A percentile compares a stretch with the other conserved stretches of the same genome.
These are phyloP conservation scores for Coenobita brevimanus DNA, from an alignment of 1,140 invertebrate genomes.

Conservation along the genomic window DNA sequence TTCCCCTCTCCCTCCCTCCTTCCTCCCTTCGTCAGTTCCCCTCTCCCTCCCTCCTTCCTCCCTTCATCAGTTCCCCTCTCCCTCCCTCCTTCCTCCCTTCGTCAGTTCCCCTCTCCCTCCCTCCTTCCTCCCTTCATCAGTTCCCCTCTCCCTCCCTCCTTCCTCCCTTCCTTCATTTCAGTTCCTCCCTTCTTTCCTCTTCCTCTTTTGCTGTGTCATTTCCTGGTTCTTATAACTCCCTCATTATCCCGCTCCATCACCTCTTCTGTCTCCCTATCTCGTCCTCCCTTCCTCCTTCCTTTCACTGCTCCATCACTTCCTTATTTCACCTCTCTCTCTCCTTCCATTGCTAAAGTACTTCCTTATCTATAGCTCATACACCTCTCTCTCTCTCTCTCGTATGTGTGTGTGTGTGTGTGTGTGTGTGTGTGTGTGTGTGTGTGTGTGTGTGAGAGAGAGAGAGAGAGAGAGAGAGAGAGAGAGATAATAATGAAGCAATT, in stretches of 20 bases:
- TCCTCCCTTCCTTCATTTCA: background rate
- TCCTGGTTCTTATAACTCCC: background rate
- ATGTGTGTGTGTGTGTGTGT: background rate
- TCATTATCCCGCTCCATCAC: background rate
- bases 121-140: too few relatives aligned
- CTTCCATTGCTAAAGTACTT: background rate
- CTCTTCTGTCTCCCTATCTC: background rate
- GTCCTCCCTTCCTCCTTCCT: background rate
- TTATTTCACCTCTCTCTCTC: background rate
- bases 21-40: too few relatives aligned
- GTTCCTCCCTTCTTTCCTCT: too few relatives aligned
- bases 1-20: too few relatives aligned
- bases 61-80: too few relatives aligned
- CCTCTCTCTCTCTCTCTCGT: too few relatives aligned
- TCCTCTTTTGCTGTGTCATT: background rate
- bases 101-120: too few relatives aligned
- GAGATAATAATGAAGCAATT: too few relatives aligned
- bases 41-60: background rate
- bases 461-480: too few relatives aligned
- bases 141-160: background rate
- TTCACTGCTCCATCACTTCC: background rate
- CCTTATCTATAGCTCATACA: too few relatives aligned
- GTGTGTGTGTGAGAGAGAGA: too few relatives aligned
- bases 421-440: background rate
- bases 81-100: too few relatives aligned